Conservation (phyloP, 2,113 vertebrate species). For the Phrynosoma blainvillii region DNA sequence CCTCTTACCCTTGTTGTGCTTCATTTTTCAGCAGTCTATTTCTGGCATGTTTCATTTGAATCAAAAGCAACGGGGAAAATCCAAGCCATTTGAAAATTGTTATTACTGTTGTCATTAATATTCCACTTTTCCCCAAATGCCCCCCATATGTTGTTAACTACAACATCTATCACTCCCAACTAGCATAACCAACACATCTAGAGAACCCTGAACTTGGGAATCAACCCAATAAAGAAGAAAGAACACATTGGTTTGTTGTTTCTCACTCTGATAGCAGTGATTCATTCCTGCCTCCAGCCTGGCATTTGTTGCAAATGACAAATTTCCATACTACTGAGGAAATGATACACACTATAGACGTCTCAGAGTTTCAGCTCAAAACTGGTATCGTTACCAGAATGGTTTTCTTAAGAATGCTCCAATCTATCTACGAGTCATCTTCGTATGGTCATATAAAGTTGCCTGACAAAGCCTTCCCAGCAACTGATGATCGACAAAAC, state of each 20-base stretch:
- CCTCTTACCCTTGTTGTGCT: background rate
- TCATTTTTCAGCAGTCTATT: background rate
- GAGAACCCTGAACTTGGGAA: background rate
- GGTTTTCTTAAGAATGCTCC: too few species aligned
- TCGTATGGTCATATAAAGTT: background rate
- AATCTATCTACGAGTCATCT: background rate
- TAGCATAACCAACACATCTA: background rate
- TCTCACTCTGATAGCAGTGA: background rate
- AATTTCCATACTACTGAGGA: background rate
- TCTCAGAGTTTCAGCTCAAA: background rate
- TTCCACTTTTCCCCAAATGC: background rate
- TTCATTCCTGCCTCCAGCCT: background rate
- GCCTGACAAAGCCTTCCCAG: background rate
- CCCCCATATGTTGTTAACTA: background rate
- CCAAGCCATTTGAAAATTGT: too few species aligned
- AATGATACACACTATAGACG: background rate
- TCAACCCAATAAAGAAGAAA: background rate
- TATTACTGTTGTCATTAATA: too few species aligned
- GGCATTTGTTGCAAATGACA: background rate
- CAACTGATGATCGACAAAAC: background rate
- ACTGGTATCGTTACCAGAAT: background rate
- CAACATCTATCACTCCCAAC: background rate
- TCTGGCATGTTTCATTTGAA: background rate
- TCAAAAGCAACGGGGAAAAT: too few species aligned
- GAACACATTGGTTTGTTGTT: conserved; percentile 5